Evolutionary conservation across 2,113 vertebrate species (phyloP).

Genomic region (Phyllostomus discolor): DNA sequence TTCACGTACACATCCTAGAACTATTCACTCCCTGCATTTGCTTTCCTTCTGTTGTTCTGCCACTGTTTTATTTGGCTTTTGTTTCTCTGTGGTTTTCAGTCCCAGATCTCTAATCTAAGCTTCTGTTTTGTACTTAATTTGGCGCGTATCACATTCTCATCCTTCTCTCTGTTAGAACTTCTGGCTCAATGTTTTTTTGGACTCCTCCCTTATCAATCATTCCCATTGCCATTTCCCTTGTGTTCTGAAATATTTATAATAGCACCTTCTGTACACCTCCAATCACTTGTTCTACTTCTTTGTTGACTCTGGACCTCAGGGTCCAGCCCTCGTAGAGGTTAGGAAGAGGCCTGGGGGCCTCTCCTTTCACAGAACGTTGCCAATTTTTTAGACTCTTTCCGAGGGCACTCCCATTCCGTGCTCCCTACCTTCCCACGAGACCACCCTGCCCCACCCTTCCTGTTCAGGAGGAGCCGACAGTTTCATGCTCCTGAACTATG

Average conservation of each 20-base stretch:
- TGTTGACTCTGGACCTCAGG: not conserved
- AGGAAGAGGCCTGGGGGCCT: not conserved
- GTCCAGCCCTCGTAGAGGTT: not conserved
- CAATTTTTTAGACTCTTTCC: not conserved
- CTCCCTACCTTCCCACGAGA: not conserved
- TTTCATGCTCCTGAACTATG: slow-evolving; percentile 20
- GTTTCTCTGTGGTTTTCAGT: not conserved
- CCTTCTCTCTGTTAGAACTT: not conserved
- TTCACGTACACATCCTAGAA: not conserved
- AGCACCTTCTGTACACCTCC: not conserved
- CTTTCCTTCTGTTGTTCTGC: not conserved
- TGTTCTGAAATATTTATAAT: not conserved
- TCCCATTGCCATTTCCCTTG: not conserved
- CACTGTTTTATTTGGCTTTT: not conserved
- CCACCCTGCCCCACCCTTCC: not conserved
- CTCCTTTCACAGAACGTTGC: not conserved
- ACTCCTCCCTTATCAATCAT: not conserved
- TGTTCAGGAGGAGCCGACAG: not conserved
- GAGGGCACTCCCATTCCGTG: not conserved
- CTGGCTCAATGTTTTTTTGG: not conserved
- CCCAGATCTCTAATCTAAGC: not conserved
- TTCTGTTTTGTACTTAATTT: not conserved
- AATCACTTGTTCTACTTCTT: not conserved
- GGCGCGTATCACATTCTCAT: not conserved
- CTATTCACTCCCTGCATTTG: not conserved